Conservation (phyloP, 1,140 invertebrate genomes). For the Pseudachorutes palmiensis region DNA sequence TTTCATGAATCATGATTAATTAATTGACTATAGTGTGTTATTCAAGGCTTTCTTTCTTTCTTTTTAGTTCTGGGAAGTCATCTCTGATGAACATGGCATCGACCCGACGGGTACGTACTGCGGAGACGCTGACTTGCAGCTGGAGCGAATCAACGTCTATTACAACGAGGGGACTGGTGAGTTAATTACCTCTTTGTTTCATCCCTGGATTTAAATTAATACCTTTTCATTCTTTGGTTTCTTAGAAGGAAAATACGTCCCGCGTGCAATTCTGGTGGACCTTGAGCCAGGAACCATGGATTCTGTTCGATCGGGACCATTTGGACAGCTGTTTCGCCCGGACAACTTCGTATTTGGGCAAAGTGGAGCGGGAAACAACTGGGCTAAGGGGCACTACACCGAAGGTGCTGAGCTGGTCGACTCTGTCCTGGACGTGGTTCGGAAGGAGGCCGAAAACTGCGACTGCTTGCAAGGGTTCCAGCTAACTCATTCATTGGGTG, state of each 20-base stretch:
- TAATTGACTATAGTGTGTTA: too few species aligned
- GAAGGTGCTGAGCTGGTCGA: constrained; percentile 53
- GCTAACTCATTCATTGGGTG: constrained; percentile 70
- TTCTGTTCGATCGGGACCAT: constrained; percentile 46
- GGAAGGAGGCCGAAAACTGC: constrained; percentile 77
- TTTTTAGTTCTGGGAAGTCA: constrained; percentile 54
- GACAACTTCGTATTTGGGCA: constrained; percentile 81
- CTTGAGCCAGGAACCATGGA: constrained; percentile 49
- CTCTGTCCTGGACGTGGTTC: constrained; percentile 63
- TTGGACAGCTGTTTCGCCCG: constrained; percentile 77
- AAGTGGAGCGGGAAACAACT: constrained; percentile 49
- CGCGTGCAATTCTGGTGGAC: constrained; percentile 51
- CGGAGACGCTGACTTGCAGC: constrained; percentile 45
- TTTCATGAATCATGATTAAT: too few species aligned
- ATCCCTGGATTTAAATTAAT: neutral
- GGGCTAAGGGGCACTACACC: constrained; percentile 40
- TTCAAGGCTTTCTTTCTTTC: too few species aligned
- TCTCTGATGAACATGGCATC: constrained; percentile 52
- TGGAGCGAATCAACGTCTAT: constrained; percentile 51
- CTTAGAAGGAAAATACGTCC: constrained; percentile 52
- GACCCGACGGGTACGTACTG: constrained; percentile 45
- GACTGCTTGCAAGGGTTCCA: constrained; percentile 60
- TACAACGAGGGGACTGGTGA: constrained; percentile 47
- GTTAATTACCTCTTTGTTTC: constrained; percentile 22
- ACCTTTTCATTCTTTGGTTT: neutral